These are phyloP conservation scores for Aeoliscus strigatus DNA, from an alignment of 2,797 vertebrate species.

Conservation along the genomic window DNA sequence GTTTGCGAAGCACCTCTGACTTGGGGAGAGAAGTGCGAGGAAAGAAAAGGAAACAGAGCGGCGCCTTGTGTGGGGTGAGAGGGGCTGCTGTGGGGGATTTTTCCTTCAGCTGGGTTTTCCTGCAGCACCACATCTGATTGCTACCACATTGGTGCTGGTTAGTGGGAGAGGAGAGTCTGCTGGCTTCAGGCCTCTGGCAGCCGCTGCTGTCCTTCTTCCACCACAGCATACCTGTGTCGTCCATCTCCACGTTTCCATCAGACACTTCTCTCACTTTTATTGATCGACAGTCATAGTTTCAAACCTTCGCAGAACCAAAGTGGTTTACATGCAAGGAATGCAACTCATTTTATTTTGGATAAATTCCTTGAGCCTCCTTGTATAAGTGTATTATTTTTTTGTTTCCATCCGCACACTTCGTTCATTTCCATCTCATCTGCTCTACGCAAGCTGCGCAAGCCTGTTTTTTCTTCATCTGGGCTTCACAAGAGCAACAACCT, in stretches of 20 bases:
- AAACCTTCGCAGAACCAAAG: slow-evolving; percentile 30
- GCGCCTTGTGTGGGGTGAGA: slow-evolving; percentile 26
- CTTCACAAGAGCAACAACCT: slow-evolving; percentile 56
- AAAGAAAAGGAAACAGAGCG: slow-evolving; percentile 35
- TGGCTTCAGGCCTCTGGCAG: too few relatives aligned
- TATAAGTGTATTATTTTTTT: slow-evolving; percentile 27
- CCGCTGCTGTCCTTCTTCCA: too few relatives aligned
- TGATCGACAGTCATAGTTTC: too few relatives aligned
- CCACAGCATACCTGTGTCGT: slow-evolving; percentile 17
- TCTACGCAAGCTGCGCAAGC: slow-evolving; percentile 21
- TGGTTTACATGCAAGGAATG: slow-evolving; percentile 30
- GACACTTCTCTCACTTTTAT: slow-evolving; percentile 21
- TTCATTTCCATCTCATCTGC: slow-evolving; percentile 20
- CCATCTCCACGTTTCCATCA: slow-evolving; percentile 22
- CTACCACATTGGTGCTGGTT: slow-evolving; percentile 70
- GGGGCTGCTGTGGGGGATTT: slow-evolving; percentile 28
- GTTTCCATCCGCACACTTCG: slow-evolving; percentile 21
- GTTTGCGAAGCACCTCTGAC: slow-evolving; percentile 52
- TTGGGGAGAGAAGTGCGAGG: slow-evolving; percentile 28
- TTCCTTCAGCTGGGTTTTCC: slow-evolving; percentile 46
- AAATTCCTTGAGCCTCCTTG: slow-evolving; percentile 36
- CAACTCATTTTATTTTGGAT: slow-evolving; percentile 39
- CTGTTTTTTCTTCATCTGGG: slow-evolving; percentile 38
- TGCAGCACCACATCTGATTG: slow-evolving; percentile 68
- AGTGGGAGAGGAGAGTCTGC: slow-evolving; percentile 42